A percentile compares a stretch with the other conserved stretches of the same genome.
phyloP scores from a whole-genome alignment of 1,140 invertebrate genomes.

The Trichonephila inaurata region DNA sequence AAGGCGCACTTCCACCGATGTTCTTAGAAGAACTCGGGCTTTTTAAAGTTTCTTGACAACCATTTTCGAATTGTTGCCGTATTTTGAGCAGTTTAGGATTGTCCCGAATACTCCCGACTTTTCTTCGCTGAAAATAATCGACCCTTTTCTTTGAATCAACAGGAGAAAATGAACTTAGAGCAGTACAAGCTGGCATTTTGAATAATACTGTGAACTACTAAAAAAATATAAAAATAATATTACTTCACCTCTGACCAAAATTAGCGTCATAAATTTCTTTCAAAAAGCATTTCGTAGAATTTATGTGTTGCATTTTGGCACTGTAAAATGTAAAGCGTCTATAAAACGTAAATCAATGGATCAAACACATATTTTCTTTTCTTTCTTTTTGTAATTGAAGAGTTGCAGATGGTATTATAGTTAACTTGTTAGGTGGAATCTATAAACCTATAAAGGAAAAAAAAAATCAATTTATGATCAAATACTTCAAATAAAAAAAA shows the following conservation, averaged over 20 bases:
- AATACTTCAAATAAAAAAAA: too few relatives aligned
- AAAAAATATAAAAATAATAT: not conserved
- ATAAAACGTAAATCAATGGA: not conserved
- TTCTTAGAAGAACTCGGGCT: not conserved
- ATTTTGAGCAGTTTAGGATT: conserved; percentile 73
- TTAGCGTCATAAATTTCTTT: conserved; percentile 42
- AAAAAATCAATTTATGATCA: not conserved
- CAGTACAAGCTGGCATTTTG: not conserved
- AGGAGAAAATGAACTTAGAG: not conserved
- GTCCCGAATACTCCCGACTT: conserved; percentile 68
- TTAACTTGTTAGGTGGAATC: not conserved
- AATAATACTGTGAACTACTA: not conserved
- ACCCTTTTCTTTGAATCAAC: not conserved
- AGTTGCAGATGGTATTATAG: not conserved
- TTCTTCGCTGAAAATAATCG: conserved; percentile 59
- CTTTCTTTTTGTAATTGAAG: not conserved
- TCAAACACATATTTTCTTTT: not conserved
- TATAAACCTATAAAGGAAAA: not conserved
- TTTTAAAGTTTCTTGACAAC: not conserved
- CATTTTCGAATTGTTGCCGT: conserved; percentile 65
- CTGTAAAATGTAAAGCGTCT: not conserved
- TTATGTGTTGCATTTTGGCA: not conserved
- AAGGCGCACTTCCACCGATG: conserved; percentile 24
- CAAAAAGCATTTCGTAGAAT: not conserved
- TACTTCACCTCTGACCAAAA: conserved; percentile 8